Base-by-base conservation (phyloP, 2,888 invertebrate species). In the Ophioninae sp. region DNA sequence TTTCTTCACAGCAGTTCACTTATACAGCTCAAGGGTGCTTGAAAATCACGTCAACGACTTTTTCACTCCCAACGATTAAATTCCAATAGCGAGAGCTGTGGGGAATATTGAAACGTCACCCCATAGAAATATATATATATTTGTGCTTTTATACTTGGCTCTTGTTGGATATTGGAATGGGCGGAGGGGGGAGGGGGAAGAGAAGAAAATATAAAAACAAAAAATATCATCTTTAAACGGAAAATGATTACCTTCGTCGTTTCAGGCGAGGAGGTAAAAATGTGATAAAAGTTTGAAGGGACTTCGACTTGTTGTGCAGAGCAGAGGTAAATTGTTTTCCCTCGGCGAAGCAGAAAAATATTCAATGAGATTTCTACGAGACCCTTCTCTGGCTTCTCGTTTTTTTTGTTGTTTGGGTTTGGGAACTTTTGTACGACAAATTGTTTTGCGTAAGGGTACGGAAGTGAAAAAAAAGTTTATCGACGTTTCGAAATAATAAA, bases 1-100 rank as follows among this genome's bases (percentile, higher is more conserved):
- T 61, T 61, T 17, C 39, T 41, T 67, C 41, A 74, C 63, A 5
- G 51, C 17, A 13, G 44, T 63, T 64, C 51, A 37, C 58, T 69
- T n/a, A 44, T 67, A 23, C 17, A 10, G 51, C 17, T 23, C 23
- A 51, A 9, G 64, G 9, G 7, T 22, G 51, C 17, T n/a, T 51
- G 9, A 56, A 67, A 63, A 76, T 77, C 69, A 68, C 68, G 77
- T 83, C 74, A 77, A 80, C 79, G 73, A 83, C 69, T 83, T 80
- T 61, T 77, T 80, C 69, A 69, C 77, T 77, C 63, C 17, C 37
- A 56, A 59, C 51, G 69, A 77, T 69, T 80, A 77, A 80, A 73
- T 77, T n/a, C 44, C 64, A 20, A 44, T 23, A 41, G 41, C 68
- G 20, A 20, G 41, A 30, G 72, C 20, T 41, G 23, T 10, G 67